Evolutionary conservation across 2,888 invertebrate species (phyloP), one percentile per base, ranked within the genome.

Genomic region (Nomada fabriciana): DNA sequence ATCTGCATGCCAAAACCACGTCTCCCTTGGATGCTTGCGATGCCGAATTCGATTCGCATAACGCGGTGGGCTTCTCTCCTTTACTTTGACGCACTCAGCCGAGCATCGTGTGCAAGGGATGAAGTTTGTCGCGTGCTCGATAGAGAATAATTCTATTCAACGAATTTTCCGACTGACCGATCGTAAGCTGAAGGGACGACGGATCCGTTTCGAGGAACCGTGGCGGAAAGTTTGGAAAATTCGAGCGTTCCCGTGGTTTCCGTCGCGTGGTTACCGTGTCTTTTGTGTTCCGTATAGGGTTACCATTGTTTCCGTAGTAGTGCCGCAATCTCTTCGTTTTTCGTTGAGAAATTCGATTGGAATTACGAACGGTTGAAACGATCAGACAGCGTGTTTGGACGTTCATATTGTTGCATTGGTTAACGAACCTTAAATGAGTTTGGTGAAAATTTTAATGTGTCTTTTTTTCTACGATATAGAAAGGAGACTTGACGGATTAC

Each of bases 1-100:
- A 92, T 92, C 92, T 92, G 91, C 92, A 92, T 92, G 90, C 91
- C 89, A 92, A 92, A 92, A 86, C 91, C 92, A 92, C 90, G 91
- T 92, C 91, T 80, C 81, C 77, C 86, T 81, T 75, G 86, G 76
- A 83, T 83, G 83, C 75, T 67, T 61, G 76, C 60, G 64, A 74
- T 76, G 52, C 67, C 55, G 64, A 59, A 57, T 72, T 68, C 73
- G 80, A 80, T 72, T 76, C 74, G 63, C 70, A 69, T 69, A 68
- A 82, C 83, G 81, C 76, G 65, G 64, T 69, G 75, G 74, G 82
- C 53, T 82, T 78, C 78, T 85, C 83, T 85, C 76, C 87, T 85
- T 87, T 79, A 63, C 79, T 67, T 69, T 47, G 77, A 60, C 77
- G 85, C 86, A 82, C 60, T 86, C 86, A 82, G 78, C 69, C 86